Evolutionary conservation across 2,113 vertebrate species (phyloP), one percentile per base, ranked within the genome.

Genomic region (Tetraodon nigroviridis): DNA sequence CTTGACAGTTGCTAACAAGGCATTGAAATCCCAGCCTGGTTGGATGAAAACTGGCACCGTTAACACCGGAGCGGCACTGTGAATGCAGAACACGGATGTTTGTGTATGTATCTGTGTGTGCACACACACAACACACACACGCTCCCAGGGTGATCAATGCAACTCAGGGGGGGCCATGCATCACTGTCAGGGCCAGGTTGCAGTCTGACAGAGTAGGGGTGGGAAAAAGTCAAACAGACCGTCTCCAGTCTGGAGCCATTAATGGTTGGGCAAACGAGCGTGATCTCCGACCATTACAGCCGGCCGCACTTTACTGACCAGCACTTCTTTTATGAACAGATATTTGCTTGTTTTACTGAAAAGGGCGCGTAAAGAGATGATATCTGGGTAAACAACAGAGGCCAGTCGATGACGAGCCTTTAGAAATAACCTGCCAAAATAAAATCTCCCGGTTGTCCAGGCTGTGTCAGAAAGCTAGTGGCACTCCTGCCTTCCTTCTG

Each of bases 291-390:
- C 32, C 75, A 78, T 78, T 80, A 78, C 77, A 84, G 69, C 60
- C 40, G 69, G 45, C 76, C 51, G 44, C 61, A 51, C 49, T 62
- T 59, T 68, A 80, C 79, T 82, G 82, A 82, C 76, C 79, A 69
- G 61, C 67, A 79, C 79, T 76, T 61, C 62, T 79, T 79, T 80
- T 67, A 71, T 82, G 82, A 81, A 83, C 78, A 81, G 57, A 71
- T 77, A 81, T 84, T 71, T 83, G 75, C 82, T 75, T 67, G 73
- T 61, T 56, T 49, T 49, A 44, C 21, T 27, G 51, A 71, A 55
- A 32, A 19, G 4, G 32, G 8, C 8, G 32, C 32, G 8, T 12
- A 12, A 37, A 37, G 6, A 8, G 32, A 37, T 11, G 32, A 37
- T 12, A 37, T 37, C 32, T 37, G 32, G 32, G 32, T 6, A 6